A percentile compares a stretch with the other conserved stretches of the same genome.
Conservation (phyloP, 2,888 invertebrate genomes). For the Dyspetes luteomarginatus region DNA sequence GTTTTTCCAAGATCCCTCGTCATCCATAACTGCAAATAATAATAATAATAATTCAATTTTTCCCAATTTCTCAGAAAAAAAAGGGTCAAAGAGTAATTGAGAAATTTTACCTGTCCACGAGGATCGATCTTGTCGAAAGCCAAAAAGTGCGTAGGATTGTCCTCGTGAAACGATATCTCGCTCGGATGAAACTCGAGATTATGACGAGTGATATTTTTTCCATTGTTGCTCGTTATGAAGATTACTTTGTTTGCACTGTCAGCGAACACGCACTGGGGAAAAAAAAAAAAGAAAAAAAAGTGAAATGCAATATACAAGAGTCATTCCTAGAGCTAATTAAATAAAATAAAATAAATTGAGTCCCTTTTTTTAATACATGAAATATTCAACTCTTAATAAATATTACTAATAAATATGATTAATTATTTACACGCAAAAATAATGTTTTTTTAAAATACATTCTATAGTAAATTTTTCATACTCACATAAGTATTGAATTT, state of each 20-base stretch:
- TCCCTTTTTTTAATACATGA: too few species aligned
- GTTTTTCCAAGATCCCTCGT: conserved; percentile 90
- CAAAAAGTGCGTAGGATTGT: conserved; percentile 88
- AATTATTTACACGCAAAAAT: too few species aligned
- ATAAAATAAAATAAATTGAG: too few species aligned
- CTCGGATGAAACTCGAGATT: conserved; percentile 90
- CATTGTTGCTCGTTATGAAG: conserved; percentile 91
- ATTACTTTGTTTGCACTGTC: conserved; percentile 91
- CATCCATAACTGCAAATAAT: conserved; percentile 87
- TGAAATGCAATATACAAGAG: too few species aligned
- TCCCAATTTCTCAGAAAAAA: background rate
- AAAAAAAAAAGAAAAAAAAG: too few species aligned
- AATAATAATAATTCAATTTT: background rate
- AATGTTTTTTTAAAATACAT: background rate
- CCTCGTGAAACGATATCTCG: conserved; percentile 90
- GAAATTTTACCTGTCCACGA: conserved; percentile 85
- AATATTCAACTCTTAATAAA: too few species aligned
- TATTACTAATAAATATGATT: too few species aligned
- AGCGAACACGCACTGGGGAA: conserved; percentile 92
- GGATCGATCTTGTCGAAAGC: conserved; percentile 90
- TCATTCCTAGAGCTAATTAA: too few species aligned
- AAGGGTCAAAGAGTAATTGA: conserved; percentile 14
- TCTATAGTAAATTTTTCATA: conserved; percentile 71
- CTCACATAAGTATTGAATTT: conserved; percentile 92
- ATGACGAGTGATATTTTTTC: conserved; percentile 87